These are phyloP conservation scores for Stictocephala bisonia DNA, from an alignment of 2,888 invertebrate species.

Conservation along the genomic window DNA sequence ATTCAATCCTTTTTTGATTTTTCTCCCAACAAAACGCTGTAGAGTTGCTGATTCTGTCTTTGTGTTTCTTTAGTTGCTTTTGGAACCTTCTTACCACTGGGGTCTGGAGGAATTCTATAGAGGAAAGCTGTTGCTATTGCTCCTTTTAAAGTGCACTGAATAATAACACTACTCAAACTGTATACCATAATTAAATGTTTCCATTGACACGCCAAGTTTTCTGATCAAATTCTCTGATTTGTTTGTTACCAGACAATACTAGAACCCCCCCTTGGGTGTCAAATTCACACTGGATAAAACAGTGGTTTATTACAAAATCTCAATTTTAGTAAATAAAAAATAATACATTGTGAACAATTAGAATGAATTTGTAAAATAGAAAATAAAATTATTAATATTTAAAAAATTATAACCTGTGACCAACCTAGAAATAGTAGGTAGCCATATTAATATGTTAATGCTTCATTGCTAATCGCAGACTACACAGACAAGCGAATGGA, in stretches of 20 bases:
- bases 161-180: neutral
- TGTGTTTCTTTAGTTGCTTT: neutral
- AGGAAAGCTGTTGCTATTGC: constrained; percentile 20
- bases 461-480: too few relatives aligned
- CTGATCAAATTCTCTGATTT: constrained; percentile 65
- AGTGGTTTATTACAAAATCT: too few relatives aligned
- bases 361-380: too few relatives aligned
- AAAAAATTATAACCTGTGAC: too few relatives aligned
- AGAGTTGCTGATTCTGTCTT: constrained; percentile 19
- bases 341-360: too few relatives aligned
- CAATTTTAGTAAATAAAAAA: too few relatives aligned
- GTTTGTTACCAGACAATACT: constrained; percentile 68
- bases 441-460: too few relatives aligned
- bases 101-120: constrained; percentile 36
- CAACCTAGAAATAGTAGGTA: too few relatives aligned
- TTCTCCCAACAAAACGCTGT: neutral
- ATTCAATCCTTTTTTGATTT: neutral
- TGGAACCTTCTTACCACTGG: neutral
- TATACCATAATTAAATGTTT: constrained; percentile 61
- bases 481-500: too few relatives aligned
- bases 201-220: constrained; percentile 70
- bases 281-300: too few relatives aligned
- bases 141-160: constrained; percentile 19
- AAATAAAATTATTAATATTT: too few relatives aligned
- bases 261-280: too few relatives aligned